phyloP scores from a whole-genome alignment of 2,888 invertebrate genomes.

The Parnassius mnemosyne region DNA sequence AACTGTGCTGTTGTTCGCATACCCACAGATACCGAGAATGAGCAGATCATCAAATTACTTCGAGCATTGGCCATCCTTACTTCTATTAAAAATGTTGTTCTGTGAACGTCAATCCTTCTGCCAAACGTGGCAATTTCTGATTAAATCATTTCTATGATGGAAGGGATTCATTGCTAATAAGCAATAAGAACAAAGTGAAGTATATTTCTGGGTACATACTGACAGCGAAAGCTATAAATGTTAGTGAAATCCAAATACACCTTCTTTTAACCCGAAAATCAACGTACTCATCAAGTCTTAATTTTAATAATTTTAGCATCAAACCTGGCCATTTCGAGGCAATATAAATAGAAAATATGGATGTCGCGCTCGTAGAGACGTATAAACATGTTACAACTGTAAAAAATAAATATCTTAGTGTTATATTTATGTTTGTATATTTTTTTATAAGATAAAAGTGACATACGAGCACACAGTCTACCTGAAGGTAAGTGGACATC shows the following conservation, averaged over 20 bases:
- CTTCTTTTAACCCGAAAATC: slow-evolving; percentile 6
- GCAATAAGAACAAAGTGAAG: neutral
- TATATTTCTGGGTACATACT: slow-evolving; percentile 3
- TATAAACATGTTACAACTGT: slow-evolving; percentile 19
- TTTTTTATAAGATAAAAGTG: too few relatives aligned
- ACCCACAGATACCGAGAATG: too few relatives aligned
- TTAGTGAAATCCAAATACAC: slow-evolving; percentile 12
- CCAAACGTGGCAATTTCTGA: neutral
- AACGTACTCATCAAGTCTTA: slow-evolving; percentile 10
- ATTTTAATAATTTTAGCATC: slow-evolving; percentile 5
- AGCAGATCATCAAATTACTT: too few relatives aligned
- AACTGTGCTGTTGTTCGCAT: too few relatives aligned
- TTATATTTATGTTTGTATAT: too few relatives aligned
- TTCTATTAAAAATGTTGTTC: too few relatives aligned
- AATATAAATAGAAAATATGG: slow-evolving; percentile 5
- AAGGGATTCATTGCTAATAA: neutral
- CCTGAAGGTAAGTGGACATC: too few relatives aligned
- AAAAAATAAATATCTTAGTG: too few relatives aligned
- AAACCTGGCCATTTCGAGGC: slow-evolving; percentile 17
- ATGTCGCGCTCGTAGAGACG: slow-evolving; percentile 6
- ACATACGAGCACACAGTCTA: too few relatives aligned
- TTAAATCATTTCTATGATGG: too few relatives aligned
- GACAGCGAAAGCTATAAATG: neutral
- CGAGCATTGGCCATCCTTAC: too few relatives aligned
- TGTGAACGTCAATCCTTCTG: neutral